Evolutionary conservation across 2,113 vertebrate genomes (phyloP).

Genomic region (Rhabdornis inornatus): DNA sequence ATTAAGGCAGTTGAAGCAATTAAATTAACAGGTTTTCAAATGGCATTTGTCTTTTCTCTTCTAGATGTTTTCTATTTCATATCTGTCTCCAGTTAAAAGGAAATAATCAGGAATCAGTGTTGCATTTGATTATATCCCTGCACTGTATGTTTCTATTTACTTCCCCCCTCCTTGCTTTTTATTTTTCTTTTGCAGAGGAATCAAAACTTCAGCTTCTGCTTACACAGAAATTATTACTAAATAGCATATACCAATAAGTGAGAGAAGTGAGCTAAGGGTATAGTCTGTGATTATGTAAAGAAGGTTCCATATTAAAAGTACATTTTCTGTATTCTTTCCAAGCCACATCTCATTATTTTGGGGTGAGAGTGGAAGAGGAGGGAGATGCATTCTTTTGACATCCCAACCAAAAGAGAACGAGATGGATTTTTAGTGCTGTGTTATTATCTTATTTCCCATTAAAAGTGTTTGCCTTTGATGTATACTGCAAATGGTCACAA

Average conservation of each 20-base stretch:
- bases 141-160: background rate
- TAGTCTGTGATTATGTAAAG: background rate
- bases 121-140: background rate
- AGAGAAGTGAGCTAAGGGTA: background rate
- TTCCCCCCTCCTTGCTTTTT: fast-evolving
- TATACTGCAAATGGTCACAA: background rate
- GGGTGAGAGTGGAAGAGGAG: background rate
- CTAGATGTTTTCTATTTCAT: slow-evolving; percentile 4
- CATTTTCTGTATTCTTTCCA: background rate
- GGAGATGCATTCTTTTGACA: background rate
- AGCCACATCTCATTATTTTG: slow-evolving; percentile 5
- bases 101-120: background rate
- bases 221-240: background rate
- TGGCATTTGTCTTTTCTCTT: background rate
- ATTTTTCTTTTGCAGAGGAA: background rate
- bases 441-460: slow-evolving; percentile 12
- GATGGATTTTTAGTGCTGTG: background rate
- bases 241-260: background rate
- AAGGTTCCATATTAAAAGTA: background rate
- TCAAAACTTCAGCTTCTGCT: background rate
- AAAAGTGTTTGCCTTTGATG: slow-evolving; percentile 10
- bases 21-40: slow-evolving; percentile 27
- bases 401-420: background rate
- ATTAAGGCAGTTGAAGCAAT: slow-evolving; percentile 35
- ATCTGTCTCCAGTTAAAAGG: background rate